Evolutionary conservation across 2,888 invertebrate species (phyloP).

Genomic region (Ophioninae sp.): DNA sequence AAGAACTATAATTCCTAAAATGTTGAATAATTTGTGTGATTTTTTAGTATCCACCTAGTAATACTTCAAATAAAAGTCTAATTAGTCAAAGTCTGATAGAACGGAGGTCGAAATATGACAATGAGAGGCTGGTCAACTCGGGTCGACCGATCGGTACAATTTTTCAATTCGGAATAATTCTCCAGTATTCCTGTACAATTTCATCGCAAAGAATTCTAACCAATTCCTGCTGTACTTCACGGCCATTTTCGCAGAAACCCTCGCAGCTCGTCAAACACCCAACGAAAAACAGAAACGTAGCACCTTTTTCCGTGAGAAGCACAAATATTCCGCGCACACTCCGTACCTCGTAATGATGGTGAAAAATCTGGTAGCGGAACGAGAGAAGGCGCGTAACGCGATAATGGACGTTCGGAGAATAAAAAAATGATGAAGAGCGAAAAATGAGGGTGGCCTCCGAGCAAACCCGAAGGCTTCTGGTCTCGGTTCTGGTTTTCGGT

Average conservation of each 20-base stretch:
- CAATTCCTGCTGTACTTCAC: not conserved
- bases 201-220: not conserved
- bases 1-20: too few species aligned
- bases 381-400: slow-evolving; percentile 69
- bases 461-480: slow-evolving; percentile 46
- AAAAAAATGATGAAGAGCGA: slow-evolving; percentile 46
- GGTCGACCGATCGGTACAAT: not conserved
- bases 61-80: too few species aligned
- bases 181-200: not conserved
- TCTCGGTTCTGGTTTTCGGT: not conserved
- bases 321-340: not conserved
- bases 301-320: not conserved
- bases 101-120: not conserved
- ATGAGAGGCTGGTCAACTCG: not conserved
- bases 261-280: not conserved
- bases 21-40: too few species aligned
- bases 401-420: slow-evolving; percentile 73
- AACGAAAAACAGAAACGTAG: not conserved
- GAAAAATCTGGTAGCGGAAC: slow-evolving; percentile 72
- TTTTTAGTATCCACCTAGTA: too few species aligned
- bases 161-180: not conserved
- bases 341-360: slow-evolving; percentile 17
- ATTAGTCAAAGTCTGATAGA: too few species aligned
- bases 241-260: not conserved
- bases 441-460: slow-evolving; percentile 54